Base-by-base conservation (phyloP, 2,797 vertebrate species). In the Percopsis omiscomaycus region DNA sequence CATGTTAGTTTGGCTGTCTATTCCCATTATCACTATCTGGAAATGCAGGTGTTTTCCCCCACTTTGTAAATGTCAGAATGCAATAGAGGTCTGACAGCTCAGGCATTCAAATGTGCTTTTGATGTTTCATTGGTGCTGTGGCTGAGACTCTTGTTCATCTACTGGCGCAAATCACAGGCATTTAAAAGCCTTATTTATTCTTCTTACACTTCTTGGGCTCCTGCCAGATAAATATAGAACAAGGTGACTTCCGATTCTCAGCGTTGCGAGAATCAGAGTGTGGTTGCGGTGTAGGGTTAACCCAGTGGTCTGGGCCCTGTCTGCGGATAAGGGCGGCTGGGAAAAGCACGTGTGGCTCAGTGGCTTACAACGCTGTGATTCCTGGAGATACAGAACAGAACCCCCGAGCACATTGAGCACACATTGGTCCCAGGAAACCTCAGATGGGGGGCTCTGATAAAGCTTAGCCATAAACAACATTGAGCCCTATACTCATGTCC, bases 381-480 rank as follows among this genome's bases (percentile, higher is more conserved):
- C 73, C 79, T 80, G 12, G 71, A 87, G 82, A 86, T 74, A 80
- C 66, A 75, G 71, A 83, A 69, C 79, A 76, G 74, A 83, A 70
- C 80, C 82, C 48, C 74, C 71, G 80, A 81, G 73, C 77, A 83
- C 83, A 75, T 82, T 72, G 84, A 86, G 87, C 79, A 79, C 86
- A 90, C 84, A 81, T 57, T 84, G 85, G 79, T 91, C 88, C 84
- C 85, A 85, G 85, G 87, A 81, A 87, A 59, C 66, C 79, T 91
- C 88, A 92, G 91, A 92, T 89, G 87, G 89, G 88, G 83, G 87
- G 88, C 83, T 90, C 86, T 83, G 88, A 92, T 90, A 86, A 87
- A 90, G 90, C 88, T 87, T 84, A 81, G 70, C 83, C 81, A 86
- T 79, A 81, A 86, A 88, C 86, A 85, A 69, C 80, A 84, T 79